A percentile compares a stretch with the other conserved stretches of the same genome.
Conservation (phyloP, 2,888 invertebrate genomes). For the Drosophila falleni region DNA sequence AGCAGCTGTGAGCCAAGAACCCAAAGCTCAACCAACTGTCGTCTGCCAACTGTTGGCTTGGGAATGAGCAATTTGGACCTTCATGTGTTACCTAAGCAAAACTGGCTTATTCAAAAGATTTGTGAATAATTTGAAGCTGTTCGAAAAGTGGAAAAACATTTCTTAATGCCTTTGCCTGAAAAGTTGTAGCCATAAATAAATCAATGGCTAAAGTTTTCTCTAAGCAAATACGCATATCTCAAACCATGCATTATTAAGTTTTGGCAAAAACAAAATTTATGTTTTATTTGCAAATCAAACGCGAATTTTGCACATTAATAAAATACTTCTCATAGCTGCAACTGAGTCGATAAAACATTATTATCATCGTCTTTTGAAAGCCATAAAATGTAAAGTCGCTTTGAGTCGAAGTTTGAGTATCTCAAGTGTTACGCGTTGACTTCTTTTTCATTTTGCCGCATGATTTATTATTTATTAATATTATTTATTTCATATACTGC, state of each 20-base stretch:
- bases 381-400: constrained; percentile 59
- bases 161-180: constrained; percentile 6
- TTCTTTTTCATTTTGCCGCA: constrained; percentile 55
- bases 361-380: constrained; percentile 48
- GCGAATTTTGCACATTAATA: constrained; percentile 45
- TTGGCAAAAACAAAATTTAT: constrained; percentile 53
- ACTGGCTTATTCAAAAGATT: constrained; percentile 18
- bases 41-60: constrained; percentile 18
- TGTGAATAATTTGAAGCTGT: constrained; percentile 26
- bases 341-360: constrained; percentile 50
- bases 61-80: constrained; percentile 60
- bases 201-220: constrained; percentile 32
- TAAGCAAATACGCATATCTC: constrained; percentile 15
- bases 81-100: constrained; percentile 26
- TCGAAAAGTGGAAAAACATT: constrained; percentile 17
- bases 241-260: constrained; percentile 60
- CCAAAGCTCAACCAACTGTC: constrained; percentile 34
- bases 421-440: constrained; percentile 34
- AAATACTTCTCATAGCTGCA: constrained; percentile 37
- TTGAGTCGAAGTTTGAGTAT: constrained; percentile 19
- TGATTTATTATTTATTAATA: constrained; percentile 76
- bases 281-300: constrained; percentile 21
- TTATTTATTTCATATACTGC: constrained; percentile 30
- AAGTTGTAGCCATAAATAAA: constrained; percentile 50
- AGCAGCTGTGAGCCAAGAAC: constrained; percentile 52